These are phyloP conservation scores for Eupeodes luniger DNA, from an alignment of 2,888 invertebrate species.

Conservation along the genomic window DNA sequence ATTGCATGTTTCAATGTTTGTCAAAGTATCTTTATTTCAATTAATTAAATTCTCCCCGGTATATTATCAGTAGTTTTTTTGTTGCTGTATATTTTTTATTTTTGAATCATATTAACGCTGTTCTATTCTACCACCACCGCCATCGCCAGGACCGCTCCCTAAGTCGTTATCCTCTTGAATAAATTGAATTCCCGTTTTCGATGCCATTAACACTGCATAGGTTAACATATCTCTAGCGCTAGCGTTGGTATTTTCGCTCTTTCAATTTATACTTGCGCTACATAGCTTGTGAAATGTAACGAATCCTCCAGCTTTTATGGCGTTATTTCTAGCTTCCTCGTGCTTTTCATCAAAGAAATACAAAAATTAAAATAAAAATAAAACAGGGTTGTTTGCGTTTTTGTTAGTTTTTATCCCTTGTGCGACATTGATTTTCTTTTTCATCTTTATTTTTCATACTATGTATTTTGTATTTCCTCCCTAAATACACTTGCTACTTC, in stretches of 20 bases:
- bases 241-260: conserved; percentile 72
- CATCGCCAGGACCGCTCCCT: conserved; percentile 21
- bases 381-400: conserved; percentile 46
- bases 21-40: conserved; percentile 58
- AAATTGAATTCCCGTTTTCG: conserved; percentile 78
- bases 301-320: conserved; percentile 41
- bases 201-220: conserved; percentile 80
- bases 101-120: conserved; percentile 59
- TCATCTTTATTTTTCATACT: conserved; percentile 49
- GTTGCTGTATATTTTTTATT: background rate
- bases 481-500: conserved; percentile 66
- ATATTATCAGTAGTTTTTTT: conserved; percentile 1
- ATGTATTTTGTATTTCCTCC: conserved; percentile 65
- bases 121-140: conserved; percentile 5
- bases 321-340: background rate
- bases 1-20: conserved; percentile 39
- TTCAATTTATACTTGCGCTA: conserved; percentile 57
- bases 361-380: conserved; percentile 13
- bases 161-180: conserved; percentile 67
- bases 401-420: conserved; percentile 61
- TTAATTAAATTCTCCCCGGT: conserved; percentile 67
- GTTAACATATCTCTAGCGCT: conserved; percentile 76
- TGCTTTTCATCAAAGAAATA: conserved; percentile 39
- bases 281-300: conserved; percentile 54
- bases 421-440: conserved; percentile 77